Percentiles rank a stretch among this genome's conserved stretches.
Evolutionary conservation across 2,113 vertebrate genomes (phyloP).

Genomic region (Tupaia chinensis): DNA sequence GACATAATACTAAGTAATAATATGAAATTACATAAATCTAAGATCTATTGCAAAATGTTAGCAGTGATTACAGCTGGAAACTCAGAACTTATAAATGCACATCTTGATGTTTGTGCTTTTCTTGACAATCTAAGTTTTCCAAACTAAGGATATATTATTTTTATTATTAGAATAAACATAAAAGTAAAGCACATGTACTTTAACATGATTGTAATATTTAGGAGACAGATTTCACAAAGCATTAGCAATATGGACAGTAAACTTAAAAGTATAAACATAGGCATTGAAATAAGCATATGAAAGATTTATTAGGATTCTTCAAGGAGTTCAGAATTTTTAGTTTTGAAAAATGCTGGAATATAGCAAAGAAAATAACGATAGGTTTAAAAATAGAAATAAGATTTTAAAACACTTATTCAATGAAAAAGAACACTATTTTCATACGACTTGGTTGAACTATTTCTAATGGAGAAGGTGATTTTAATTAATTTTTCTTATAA

Average conservation of each 20-base stretch:
- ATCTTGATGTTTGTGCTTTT: not conserved
- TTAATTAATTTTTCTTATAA: not conserved
- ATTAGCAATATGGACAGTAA: not conserved
- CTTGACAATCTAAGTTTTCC: not conserved
- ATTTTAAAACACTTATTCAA: not conserved
- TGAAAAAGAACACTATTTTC: not conserved
- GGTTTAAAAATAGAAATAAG: not conserved
- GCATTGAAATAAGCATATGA: not conserved
- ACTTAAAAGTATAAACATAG: not conserved
- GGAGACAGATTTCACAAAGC: not conserved
- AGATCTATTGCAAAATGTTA: not conserved
- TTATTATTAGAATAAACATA: not conserved
- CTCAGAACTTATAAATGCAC: not conserved
- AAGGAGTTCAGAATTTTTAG: not conserved
- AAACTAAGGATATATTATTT: not conserved
- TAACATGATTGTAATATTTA: not conserved
- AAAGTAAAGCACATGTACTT: not conserved
- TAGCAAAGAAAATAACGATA: not conserved
- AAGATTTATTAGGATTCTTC: not conserved
- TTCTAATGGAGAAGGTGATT: not conserved
- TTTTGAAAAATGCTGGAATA: not conserved
- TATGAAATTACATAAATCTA: not conserved
- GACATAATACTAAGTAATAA: not conserved
- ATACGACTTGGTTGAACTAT: not conserved
- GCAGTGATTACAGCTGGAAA: not conserved